Evolutionary conservation across 2,888 invertebrate genomes (phyloP), one percentile per base, ranked within the genome.

Genomic region (Synergus itoensis): DNA sequence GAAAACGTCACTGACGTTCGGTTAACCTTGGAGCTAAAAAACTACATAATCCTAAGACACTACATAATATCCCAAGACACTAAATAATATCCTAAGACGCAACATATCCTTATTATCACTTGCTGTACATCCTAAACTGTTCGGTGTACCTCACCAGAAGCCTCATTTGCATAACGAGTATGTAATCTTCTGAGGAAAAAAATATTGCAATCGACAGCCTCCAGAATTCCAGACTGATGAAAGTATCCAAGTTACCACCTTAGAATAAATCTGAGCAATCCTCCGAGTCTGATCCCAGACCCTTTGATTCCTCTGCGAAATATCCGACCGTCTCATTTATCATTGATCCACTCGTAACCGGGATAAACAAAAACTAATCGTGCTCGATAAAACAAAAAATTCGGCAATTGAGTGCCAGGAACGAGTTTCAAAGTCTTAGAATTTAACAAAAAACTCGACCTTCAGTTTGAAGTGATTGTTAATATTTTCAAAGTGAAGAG

Each of bases 81-180:
- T 28, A 28, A 2, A 28, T 28, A 28, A 28, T 28, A 79, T 78
- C 76, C 12, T 65, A 64, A 48, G 63, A 45, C 69, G 69, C 69
- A 81, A 76, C 67, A 16, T 73, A 73, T 53, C 36, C 45, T 69
- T 69, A 45, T 69, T 45, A 45, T 69, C 18, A 53, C 48, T 63
- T 60, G 40, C 53, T 69, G 28, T 43, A 43, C 76, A 43, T 76
- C 57, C 77, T 75, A 67, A 64, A 77, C 14, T 40, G 28, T 57
- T 45, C 28, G 40, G 62, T 53, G 53, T 81, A 65, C 69, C 76
- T 79, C 69, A 67, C 69, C 53, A 53, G 63, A 60, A 65, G 36
- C 21, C 76, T 81, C 62, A 76, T 81, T 77, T 77, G 73, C 78
- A 81, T 81, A 81, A 81, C 77, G 53, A 79, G 78, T 57, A 57